Conservation (phyloP, 2,113 vertebrate species). For the Platysteira castanea region DNA sequence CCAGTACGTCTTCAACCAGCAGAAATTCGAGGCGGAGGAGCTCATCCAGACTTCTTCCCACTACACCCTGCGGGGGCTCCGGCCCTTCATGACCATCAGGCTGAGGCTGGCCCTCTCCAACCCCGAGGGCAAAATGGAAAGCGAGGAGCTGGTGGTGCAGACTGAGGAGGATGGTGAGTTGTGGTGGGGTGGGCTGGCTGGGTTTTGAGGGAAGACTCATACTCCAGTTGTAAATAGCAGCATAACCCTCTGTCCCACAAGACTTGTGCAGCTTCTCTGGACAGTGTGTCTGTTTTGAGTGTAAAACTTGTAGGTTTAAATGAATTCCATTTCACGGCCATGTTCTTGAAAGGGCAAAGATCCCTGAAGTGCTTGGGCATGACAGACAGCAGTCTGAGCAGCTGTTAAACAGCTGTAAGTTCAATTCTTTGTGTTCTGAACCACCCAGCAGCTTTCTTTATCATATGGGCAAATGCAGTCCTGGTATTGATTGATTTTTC, state of each 20-base stretch:
- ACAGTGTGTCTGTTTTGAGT: not conserved
- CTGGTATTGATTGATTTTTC: not conserved
- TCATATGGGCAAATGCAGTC: not conserved
- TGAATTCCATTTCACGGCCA: not conserved
- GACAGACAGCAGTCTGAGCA: not conserved
- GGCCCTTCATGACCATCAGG: conserved; percentile 90
- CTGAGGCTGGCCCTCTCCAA: conserved; percentile 90
- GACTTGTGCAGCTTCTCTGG: not conserved
- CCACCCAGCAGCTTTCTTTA: not conserved
- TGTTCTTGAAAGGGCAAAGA: not conserved
- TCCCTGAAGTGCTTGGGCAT: not conserved
- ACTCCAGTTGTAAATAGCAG: not conserved
- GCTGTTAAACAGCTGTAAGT: not conserved
- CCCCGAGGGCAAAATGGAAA: conserved; percentile 92
- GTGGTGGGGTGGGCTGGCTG: not conserved
- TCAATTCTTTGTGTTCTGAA: not conserved
- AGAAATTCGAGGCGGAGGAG: conserved; percentile 89
- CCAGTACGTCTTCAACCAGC: conserved; percentile 93
- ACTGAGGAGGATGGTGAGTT: conserved; percentile 91
- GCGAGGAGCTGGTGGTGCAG: conserved; percentile 92
- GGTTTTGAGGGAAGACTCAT: not conserved
- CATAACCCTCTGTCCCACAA: not conserved
- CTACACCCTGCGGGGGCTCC: conserved; percentile 89
- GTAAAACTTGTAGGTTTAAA: not conserved
- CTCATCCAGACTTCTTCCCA: conserved; percentile 92